Conservation (phyloP, 53 echinoderm and acorn worm species). For the Henricia sp. region DNA sequence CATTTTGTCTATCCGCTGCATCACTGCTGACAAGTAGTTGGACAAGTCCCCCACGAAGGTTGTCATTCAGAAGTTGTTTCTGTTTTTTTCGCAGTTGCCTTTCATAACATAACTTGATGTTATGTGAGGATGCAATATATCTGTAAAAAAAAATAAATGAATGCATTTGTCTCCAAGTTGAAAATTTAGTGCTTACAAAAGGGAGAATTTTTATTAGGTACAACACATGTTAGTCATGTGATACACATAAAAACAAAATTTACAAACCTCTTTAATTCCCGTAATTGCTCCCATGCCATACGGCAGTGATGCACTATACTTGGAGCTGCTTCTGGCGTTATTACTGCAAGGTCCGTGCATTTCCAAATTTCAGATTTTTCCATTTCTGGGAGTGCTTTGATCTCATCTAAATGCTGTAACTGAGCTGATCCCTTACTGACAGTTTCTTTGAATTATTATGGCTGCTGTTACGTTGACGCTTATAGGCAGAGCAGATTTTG, state of each 20-base stretch:
- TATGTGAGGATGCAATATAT: too few relatives aligned
- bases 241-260: background rate
- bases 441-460: background rate
- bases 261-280: constrained; percentile 42
- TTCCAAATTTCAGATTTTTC: too few relatives aligned
- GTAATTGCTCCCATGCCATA: constrained; percentile 58
- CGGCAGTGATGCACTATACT: constrained; percentile 54
- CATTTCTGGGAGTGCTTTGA: background rate
- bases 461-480: background rate
- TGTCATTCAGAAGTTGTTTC: background rate
- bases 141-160: background rate
- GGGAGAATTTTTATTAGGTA: too few relatives aligned
- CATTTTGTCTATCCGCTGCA: background rate
- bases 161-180: background rate
- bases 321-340: constrained; percentile 1
- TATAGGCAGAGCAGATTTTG: background rate
- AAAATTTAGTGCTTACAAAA: background rate
- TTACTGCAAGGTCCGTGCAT: background rate
- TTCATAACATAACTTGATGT: background rate
- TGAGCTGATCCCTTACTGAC: background rate
- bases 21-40: constrained; percentile 1
- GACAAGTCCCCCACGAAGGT: background rate
- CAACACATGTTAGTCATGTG: background rate
- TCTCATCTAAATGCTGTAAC: too few relatives aligned
- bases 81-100: background rate